Evolutionary conservation across 2,888 invertebrate species (phyloP), one percentile per base, ranked within the genome.

Genomic region (Chaetogeoica ovagalla): DNA sequence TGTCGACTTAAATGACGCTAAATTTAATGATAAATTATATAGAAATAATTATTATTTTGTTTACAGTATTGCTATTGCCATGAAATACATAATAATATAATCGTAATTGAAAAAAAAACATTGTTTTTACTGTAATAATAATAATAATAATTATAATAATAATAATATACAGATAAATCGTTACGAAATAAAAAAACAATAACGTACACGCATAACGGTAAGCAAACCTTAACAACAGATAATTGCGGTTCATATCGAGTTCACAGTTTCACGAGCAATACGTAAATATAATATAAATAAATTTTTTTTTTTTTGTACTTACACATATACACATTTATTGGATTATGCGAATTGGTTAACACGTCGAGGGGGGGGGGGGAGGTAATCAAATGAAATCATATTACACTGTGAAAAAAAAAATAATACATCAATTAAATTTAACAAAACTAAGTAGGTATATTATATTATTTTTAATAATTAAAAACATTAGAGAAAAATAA

Each of bases 111-210:
- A 57, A 66, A 17, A 7, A 43, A 43, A 43, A 7, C 2, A 9
- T 30, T 52, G n/a, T 48, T 43, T 37, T 21, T 39, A 57, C 6
- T 72, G 48, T 62, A 55, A 52, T 13, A 75, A 65, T n/a, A 65
- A 65, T 43, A 39, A 39, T n/a, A 19, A 19, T 39, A 65, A 43
- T 5, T 9, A 43, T 4, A 7, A 39, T 39, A 39, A n/a, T 65
- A 75, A 75, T 75, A 66, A 66, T 66, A 75, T 66, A 65, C 65
- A 75, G n/a, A n/a, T n/a, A n/a, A n/a, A n/a, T n/a, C 55, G 55
- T 30, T 8, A 55, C 17, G 13, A 63, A 39, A 70, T 19, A 30
- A 69, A 30, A 69, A 48, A 43, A 3, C 23, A n/a, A 37, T 48
- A 15, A 48, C 15, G 11, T 43, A 43, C 39, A 39, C 13, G 48